A percentile compares a stretch with the other conserved stretches of the same genome.
Evolutionary conservation across 1,140 invertebrate genomes (phyloP).

Genomic region (Listronotus bonariensis): DNA sequence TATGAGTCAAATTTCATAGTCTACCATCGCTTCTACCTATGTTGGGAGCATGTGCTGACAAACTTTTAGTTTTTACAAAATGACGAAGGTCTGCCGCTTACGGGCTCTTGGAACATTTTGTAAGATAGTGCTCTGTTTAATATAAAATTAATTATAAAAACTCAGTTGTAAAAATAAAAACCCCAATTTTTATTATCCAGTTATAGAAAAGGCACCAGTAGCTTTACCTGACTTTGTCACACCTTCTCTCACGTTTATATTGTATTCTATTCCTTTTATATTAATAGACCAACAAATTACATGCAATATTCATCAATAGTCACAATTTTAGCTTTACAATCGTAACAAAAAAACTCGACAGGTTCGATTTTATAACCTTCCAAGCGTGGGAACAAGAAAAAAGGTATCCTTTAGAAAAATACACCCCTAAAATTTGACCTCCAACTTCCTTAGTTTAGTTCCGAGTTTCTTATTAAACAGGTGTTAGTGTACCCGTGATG

Average conservation of each 20-base stretch:
- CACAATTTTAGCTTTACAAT: slow-evolving; percentile 25
- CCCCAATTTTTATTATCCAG: no score
- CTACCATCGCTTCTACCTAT: no score
- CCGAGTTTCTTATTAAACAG: slow-evolving; percentile 33
- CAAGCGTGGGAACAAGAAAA: slow-evolving; percentile 34
- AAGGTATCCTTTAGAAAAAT: slow-evolving; percentile 16
- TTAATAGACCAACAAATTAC: slow-evolving; percentile 31
- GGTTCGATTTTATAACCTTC: slow-evolving; percentile 31
- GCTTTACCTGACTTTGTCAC: slow-evolving; percentile 17
- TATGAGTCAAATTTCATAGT: no score
- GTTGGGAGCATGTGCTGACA: no score
- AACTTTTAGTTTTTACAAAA: no score
- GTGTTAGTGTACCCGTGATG: slow-evolving; percentile 16
- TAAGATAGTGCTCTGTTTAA: no score
- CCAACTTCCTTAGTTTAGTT: slow-evolving; percentile 34
- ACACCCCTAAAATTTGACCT: slow-evolving; percentile 17
- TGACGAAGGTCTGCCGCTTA: no score
- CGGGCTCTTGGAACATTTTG: no score
- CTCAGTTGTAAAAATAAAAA: no score
- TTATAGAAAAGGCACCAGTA: no score
- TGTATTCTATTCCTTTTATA: neutral
- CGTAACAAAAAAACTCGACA: slow-evolving; percentile 11
- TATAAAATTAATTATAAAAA: no score
- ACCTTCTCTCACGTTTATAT: slow-evolving; percentile 3
- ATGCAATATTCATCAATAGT: slow-evolving; percentile 29